A percentile compares a stretch with the other conserved stretches of the same genome.
Conservation (phyloP, 2,888 invertebrate genomes). For the Uloborus plumipes region DNA sequence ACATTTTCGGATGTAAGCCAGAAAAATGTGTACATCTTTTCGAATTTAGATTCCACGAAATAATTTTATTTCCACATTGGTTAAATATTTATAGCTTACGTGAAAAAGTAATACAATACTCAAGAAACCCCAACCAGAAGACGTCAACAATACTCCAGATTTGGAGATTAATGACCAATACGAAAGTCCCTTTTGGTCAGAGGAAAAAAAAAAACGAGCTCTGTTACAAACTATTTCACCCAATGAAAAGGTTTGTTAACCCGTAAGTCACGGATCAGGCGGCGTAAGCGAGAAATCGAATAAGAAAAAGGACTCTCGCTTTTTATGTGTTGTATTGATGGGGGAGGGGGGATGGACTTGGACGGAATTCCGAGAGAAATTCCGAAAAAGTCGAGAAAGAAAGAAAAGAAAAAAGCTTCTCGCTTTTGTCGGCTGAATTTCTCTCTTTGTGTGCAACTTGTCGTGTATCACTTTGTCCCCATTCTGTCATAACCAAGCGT, state of each 20-base stretch:
- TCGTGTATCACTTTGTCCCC: constrained; percentile 61
- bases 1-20: too few relatives aligned
- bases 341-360: constrained; percentile 13
- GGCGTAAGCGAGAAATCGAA: constrained; percentile 20
- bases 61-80: too few relatives aligned
- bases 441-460: constrained; percentile 38
- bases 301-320: not conserved
- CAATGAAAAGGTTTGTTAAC: constrained; percentile 60
- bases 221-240: constrained; percentile 56
- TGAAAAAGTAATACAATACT: too few relatives aligned
- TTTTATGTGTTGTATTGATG: constrained; percentile 35
- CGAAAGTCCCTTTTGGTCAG: constrained; percentile 1
- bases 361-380: constrained; percentile 11
- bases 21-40: too few relatives aligned
- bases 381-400: not conserved
- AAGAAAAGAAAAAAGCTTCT: constrained; percentile 12
- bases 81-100: too few relatives aligned
- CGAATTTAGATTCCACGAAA: too few relatives aligned
- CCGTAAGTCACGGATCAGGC: constrained; percentile 51
- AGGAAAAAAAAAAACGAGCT: constrained; percentile 36
- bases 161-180: constrained; percentile 48
- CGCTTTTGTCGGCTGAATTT: constrained; percentile 45
- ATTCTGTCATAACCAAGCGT: constrained; percentile 62
- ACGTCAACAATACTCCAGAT: constrained; percentile 37
- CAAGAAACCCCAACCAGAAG: not conserved